Conservation (phyloP, 1,140 invertebrate species). For the Tribolium castaneum region DNA sequence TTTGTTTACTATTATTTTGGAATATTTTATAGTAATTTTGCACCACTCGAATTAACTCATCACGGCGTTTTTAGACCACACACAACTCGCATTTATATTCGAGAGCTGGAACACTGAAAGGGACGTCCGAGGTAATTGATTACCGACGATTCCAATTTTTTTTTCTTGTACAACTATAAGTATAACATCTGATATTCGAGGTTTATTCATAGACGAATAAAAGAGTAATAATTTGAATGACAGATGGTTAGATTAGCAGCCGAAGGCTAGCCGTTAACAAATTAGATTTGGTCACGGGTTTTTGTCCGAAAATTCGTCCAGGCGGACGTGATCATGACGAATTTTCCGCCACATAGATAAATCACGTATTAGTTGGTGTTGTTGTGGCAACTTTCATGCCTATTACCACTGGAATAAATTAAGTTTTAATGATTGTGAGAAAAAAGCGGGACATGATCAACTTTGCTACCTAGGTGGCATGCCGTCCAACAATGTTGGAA, state of each 20-base stretch:
- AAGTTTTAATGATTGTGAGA: constrained; percentile 9
- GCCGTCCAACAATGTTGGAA: not conserved
- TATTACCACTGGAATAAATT: constrained; percentile 10
- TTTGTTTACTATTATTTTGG: constrained; percentile 41
- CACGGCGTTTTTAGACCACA: constrained; percentile 38
- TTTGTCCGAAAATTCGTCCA: not conserved
- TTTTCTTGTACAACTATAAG: not conserved
- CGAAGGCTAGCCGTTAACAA: not conserved
- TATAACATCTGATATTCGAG: not conserved
- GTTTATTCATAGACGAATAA: not conserved
- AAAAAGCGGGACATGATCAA: not conserved
- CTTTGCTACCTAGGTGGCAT: constrained; percentile 18
- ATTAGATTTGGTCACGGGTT: constrained; percentile 12
- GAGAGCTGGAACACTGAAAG: constrained; percentile 8
- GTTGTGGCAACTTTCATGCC: not conserved
- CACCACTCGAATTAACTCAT: constrained; percentile 42
- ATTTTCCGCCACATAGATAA: constrained; percentile 18
- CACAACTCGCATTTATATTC: constrained; percentile 32
- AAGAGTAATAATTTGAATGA: constrained; percentile 19
- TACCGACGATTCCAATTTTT: not conserved
- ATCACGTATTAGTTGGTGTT: not conserved
- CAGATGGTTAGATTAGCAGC: not conserved
- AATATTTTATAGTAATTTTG: constrained; percentile 40
- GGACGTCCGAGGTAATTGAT: constrained; percentile 8
- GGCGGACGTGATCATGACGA: constrained; percentile 9